phyloP scores from a whole-genome alignment of 2,888 invertebrate genomes.

The Ochlodes sylvanus region DNA sequence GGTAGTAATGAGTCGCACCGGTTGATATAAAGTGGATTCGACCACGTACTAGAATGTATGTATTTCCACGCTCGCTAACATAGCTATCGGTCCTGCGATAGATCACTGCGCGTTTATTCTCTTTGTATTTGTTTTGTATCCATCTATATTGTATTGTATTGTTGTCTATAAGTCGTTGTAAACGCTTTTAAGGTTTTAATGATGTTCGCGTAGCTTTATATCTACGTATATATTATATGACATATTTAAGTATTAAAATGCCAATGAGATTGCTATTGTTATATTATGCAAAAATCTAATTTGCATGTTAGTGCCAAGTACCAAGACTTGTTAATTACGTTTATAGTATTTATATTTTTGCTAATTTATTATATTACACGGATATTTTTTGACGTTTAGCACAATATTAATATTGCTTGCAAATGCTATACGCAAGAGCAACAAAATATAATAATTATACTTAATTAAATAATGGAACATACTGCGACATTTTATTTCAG shows the following conservation, averaged over 20 bases:
- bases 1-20: too few species aligned
- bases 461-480: not conserved
- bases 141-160: conserved; percentile 2
- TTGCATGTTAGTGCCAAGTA: conserved; percentile 31
- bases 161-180: not conserved
- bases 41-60: too few species aligned
- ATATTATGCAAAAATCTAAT: conserved; percentile 22
- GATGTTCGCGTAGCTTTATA: conserved; percentile 20
- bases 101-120: not conserved
- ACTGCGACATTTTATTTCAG: not conserved
- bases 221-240: conserved; percentile 16
- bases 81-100: too few species aligned
- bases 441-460: not conserved
- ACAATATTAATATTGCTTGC: conserved; percentile 3
- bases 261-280: conserved; percentile 11
- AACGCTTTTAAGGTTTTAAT: conserved; percentile 8
- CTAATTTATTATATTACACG: not conserved
- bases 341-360: not conserved
- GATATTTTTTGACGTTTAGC: not conserved
- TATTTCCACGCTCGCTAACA: too few species aligned
- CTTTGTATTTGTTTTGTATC: not conserved
- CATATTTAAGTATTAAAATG: conserved; percentile 21
- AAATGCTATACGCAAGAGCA: conserved; percentile 1
- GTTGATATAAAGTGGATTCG: too few species aligned
- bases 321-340: not conserved